Evolutionary conservation across 2,797 vertebrate genomes (phyloP).

Genomic region (Acanthurus lineatus): DNA sequence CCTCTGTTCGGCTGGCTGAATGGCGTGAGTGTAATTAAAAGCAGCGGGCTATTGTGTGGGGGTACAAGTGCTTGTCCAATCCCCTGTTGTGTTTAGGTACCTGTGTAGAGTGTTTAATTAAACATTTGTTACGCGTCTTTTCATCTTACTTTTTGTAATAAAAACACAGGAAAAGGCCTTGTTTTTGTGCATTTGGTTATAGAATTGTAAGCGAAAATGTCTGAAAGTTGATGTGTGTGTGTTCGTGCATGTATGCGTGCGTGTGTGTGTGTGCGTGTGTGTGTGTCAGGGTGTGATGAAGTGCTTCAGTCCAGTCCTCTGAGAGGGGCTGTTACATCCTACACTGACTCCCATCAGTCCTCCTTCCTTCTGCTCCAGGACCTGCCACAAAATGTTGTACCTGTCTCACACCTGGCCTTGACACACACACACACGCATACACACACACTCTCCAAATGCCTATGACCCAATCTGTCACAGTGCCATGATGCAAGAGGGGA

Average conservation of each 20-base stretch:
- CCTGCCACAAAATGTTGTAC: slow-evolving; percentile 51
- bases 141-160: slow-evolving; percentile 25
- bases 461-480: slow-evolving; percentile 64
- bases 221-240: slow-evolving; percentile 7
- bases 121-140: slow-evolving; percentile 38
- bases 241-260: slow-evolving; percentile 12
- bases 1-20: slow-evolving; percentile 48
- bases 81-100: slow-evolving; percentile 63
- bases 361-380: slow-evolving; percentile 35
- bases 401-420: slow-evolving; percentile 70
- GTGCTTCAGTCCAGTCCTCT: slow-evolving; percentile 34
- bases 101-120: slow-evolving; percentile 67
- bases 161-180: slow-evolving; percentile 9
- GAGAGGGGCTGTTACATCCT: slow-evolving; percentile 52
- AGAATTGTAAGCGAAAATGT: slow-evolving; percentile 20
- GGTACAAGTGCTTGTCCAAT: slow-evolving; percentile 52
- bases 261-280: slow-evolving; percentile 22
- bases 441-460: slow-evolving; percentile 16
- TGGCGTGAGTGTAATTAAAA: slow-evolving; percentile 76
- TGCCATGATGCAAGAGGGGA: slow-evolving; percentile 66
- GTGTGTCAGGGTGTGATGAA: slow-evolving; percentile 47
- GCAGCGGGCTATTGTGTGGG: slow-evolving; percentile 66
- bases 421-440: slow-evolving; percentile 23
- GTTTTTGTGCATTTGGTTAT: slow-evolving; percentile 19
- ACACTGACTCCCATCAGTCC: slow-evolving; percentile 59